phyloP scores from a whole-genome alignment of 2,888 invertebrate species.

The Magallana nippona region DNA sequence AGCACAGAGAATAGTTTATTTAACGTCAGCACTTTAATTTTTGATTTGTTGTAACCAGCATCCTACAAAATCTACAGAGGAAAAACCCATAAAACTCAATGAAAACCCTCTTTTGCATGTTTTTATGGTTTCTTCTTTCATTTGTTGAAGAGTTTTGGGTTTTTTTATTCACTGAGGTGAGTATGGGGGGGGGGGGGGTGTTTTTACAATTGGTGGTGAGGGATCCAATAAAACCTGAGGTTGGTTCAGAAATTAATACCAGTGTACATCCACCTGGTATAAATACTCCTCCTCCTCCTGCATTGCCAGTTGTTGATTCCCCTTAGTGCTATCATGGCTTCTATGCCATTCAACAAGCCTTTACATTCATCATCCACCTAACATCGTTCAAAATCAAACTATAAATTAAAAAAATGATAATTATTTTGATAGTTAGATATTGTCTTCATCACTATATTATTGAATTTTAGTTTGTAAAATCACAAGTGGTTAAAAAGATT shows the following conservation, averaged over 20 bases:
- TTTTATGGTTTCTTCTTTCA: background rate
- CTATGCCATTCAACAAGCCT: constrained; percentile 70
- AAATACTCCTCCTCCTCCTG: constrained; percentile 74
- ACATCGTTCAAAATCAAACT: background rate
- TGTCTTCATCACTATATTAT: no score
- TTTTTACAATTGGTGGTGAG: no score
- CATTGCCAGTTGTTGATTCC: constrained; percentile 71
- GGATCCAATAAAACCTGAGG: background rate
- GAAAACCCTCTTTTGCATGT: no score
- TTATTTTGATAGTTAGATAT: no score
- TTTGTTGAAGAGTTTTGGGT: no score
- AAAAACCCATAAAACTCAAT: background rate
- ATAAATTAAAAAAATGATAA: no score
- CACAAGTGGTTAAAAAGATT: no score
- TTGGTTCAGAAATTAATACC: no score
- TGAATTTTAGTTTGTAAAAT: no score
- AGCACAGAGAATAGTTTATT: constrained; percentile 75
- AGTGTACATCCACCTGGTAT: constrained; percentile 72
- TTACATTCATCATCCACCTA: constrained; percentile 70
- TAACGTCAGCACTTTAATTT: constrained; percentile 76
- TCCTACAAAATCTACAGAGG: constrained; percentile 73
- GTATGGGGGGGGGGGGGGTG: no score
- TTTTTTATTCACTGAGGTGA: no score
- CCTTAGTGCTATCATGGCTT: constrained; percentile 72
- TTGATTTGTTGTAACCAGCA: constrained; percentile 72